phyloP scores from a whole-genome alignment of 2,113 vertebrate species.

The Colistium nudipinnis region DNA sequence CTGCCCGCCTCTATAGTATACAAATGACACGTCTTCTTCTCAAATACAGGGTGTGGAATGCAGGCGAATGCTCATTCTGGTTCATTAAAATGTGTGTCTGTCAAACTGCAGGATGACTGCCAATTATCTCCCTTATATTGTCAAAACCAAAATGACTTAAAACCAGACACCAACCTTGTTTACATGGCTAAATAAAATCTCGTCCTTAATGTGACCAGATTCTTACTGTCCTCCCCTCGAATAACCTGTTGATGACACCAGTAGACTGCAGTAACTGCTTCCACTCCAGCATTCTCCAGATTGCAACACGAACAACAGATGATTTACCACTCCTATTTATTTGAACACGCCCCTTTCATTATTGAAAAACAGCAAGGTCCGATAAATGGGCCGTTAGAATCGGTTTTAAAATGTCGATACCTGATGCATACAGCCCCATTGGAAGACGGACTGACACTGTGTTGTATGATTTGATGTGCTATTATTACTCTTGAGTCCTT shows the following conservation, averaged over 20 bases:
- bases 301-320: background rate
- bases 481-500: too few relatives aligned
- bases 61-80: conserved; percentile 12
- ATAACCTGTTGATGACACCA: background rate
- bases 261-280: background rate
- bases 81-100: conserved; percentile 8
- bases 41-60: conserved; percentile 1
- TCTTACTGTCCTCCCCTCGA: background rate
- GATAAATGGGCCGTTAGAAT: background rate
- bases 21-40: conserved; percentile 28
- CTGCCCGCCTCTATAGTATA: conserved; percentile 21
- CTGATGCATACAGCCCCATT: background rate
- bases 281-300: background rate
- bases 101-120: conserved; percentile 1
- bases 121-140: conserved; percentile 32
- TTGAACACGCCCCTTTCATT: background rate
- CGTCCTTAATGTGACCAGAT: background rate
- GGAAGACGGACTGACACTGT: background rate
- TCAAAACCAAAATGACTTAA: background rate
- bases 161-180: conserved; percentile 18
- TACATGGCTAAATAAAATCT: conserved; percentile 5
- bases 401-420: background rate
- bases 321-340: background rate
- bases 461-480: too few relatives aligned
- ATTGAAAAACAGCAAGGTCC: background rate